A percentile compares a stretch with the other conserved stretches of the same genome.
These are phyloP conservation scores for Ophthalmolycus amberensis DNA, from an alignment of 2,113 vertebrate species.

Conservation along the genomic window DNA sequence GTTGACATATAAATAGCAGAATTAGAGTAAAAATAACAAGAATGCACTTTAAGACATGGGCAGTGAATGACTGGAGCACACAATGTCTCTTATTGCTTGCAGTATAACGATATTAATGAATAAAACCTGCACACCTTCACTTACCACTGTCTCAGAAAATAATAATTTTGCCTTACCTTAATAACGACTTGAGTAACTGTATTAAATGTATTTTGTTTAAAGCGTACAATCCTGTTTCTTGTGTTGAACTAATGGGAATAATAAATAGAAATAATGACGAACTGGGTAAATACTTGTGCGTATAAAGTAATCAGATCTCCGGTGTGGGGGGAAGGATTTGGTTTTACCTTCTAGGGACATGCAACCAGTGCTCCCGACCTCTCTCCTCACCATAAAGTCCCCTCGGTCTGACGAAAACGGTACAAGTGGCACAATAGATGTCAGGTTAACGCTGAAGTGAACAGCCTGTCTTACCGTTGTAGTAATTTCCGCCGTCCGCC, in stretches of 20 bases:
- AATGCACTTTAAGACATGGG: not conserved
- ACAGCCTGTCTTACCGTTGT: constrained; percentile 74
- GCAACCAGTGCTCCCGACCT: constrained; percentile 66
- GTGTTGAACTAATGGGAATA: not conserved
- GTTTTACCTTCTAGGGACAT: constrained; percentile 70
- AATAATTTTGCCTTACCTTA: not conserved
- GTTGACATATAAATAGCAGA: not conserved
- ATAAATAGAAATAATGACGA: not conserved
- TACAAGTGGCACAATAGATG: constrained; percentile 20
- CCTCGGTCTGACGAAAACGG: constrained; percentile 54
- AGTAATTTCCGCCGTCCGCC: constrained; percentile 80
- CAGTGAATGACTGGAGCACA: not conserved
- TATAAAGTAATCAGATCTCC: not conserved
- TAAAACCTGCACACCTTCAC: not conserved
- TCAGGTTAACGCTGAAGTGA: constrained; percentile 1
- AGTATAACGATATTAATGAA: not conserved
- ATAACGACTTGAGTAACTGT: not conserved
- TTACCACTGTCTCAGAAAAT: not conserved
- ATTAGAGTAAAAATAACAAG: not conserved
- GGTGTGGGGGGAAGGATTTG: not conserved
- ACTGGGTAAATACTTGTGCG: not conserved
- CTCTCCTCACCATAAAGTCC: constrained; percentile 62
- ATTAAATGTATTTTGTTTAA: not conserved
- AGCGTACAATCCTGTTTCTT: fast-evolving
- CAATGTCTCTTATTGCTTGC: too few species aligned